phyloP scores from a whole-genome alignment of 2,888 invertebrate genomes.

The Hirtodrosophila cameraria region DNA sequence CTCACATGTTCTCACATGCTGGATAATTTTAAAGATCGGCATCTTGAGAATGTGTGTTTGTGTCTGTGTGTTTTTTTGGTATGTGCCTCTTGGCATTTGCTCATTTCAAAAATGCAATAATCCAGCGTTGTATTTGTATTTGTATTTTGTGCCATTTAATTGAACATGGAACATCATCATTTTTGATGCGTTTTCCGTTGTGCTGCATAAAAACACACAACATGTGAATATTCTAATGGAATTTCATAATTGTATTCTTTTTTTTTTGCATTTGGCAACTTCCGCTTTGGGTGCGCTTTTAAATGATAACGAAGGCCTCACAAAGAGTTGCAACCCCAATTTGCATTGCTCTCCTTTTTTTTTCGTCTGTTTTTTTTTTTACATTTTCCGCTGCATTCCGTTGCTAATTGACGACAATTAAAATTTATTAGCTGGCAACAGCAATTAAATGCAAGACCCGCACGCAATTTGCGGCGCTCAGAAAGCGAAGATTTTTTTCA shows the following conservation, averaged over 20 bases:
- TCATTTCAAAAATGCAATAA: conserved; percentile 23
- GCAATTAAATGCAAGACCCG: conserved; percentile 72
- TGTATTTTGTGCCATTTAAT: conserved; percentile 13
- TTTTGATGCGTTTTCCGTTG: background rate
- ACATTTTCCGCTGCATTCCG: conserved; percentile 69
- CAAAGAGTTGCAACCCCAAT: conserved; percentile 42
- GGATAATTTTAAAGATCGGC: conserved; percentile 17
- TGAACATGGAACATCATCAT: conserved; percentile 3
- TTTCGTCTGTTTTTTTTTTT: conserved; percentile 7
- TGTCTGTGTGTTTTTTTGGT: no score
- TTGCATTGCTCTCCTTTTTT: conserved; percentile 40
- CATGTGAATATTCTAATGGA: conserved; percentile 46
- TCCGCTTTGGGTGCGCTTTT: conserved; percentile 42
- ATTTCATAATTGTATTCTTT: conserved; percentile 25
- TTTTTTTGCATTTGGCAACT: conserved; percentile 30
- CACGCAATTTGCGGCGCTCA: conserved; percentile 38
- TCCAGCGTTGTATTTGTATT: conserved; percentile 5
- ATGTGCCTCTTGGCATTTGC: conserved; percentile 12
- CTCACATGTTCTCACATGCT: background rate
- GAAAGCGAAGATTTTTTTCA: conserved; percentile 41
- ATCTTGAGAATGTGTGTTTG: conserved; percentile 28
- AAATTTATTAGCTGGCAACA: conserved; percentile 79
- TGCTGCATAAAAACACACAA: conserved; percentile 11
- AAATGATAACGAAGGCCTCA: conserved; percentile 52
- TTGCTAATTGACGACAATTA: conserved; percentile 77